Conservation (phyloP, 1,140 invertebrate species). For the Bombus turneri region DNA sequence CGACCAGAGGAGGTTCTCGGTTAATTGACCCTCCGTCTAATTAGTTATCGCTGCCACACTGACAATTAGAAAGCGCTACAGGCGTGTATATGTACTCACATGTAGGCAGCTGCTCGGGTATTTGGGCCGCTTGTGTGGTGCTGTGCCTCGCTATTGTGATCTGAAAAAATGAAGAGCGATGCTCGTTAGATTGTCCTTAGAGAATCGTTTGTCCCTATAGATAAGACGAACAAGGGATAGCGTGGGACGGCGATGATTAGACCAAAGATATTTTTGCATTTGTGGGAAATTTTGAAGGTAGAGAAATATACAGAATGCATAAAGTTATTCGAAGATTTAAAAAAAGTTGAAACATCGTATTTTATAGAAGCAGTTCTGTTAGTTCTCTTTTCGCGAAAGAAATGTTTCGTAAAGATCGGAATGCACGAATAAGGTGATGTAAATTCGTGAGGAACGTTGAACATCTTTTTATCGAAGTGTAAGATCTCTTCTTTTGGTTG, state of each 20-base stretch:
- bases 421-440: too few species aligned
- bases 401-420: too few species aligned
- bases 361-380: too few species aligned
- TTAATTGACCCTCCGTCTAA: constrained; percentile 51
- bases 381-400: too few species aligned
- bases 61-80: constrained; percentile 71
- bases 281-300: not conserved
- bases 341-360: not conserved
- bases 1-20: constrained; percentile 2
- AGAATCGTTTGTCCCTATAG: not conserved
- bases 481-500: not conserved
- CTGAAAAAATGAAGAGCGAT: constrained; percentile 72
- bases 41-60: constrained; percentile 57
- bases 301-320: not conserved
- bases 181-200: constrained; percentile 52
- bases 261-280: not conserved
- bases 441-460: too few species aligned
- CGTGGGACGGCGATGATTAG: constrained; percentile 28
- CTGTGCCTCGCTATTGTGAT: constrained; percentile 78
- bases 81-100: constrained; percentile 72
- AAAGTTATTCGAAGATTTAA: not conserved
- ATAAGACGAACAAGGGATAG: not conserved
- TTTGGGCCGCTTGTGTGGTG: constrained; percentile 76
- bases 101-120: constrained; percentile 74
- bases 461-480: too few species aligned